phyloP scores from a whole-genome alignment of 2,888 invertebrate genomes.

The Dichetophora obliterata region DNA sequence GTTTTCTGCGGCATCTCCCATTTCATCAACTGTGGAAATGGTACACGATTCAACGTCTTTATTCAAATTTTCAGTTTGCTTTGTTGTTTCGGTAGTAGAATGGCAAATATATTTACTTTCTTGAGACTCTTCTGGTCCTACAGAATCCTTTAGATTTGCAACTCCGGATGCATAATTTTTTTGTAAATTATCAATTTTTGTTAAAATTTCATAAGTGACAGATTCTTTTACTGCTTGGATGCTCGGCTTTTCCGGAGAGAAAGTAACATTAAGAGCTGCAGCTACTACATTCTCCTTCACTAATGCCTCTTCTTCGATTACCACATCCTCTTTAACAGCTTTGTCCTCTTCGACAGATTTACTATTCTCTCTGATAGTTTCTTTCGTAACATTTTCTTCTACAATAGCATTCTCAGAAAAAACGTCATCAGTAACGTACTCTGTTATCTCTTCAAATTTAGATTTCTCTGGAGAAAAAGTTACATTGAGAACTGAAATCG shows the following conservation, averaged over 20 bases:
- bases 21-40: neutral
- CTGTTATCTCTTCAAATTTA: neutral
- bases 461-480: constrained; percentile 48
- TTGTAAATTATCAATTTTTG: too few relatives aligned
- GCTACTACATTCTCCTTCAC: neutral
- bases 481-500: constrained; percentile 31
- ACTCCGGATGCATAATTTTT: too few relatives aligned
- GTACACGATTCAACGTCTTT: neutral
- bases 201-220: neutral
- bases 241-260: constrained; percentile 17
- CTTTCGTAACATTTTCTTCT: neutral
- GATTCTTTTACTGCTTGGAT: neutral
- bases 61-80: neutral
- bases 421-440: neutral
- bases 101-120: too few relatives aligned
- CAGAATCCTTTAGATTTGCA: neutral
- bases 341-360: neutral
- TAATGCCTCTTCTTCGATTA: neutral
- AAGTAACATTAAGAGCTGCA: neutral
- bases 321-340: neutral
- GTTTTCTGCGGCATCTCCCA: too few relatives aligned
- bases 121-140: too few relatives aligned
- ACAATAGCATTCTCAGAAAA: neutral
- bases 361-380: neutral
- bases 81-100: neutral